Evolutionary conservation across 2,888 invertebrate species (phyloP).

Genomic region (Drosophila trichaetosa): DNA sequence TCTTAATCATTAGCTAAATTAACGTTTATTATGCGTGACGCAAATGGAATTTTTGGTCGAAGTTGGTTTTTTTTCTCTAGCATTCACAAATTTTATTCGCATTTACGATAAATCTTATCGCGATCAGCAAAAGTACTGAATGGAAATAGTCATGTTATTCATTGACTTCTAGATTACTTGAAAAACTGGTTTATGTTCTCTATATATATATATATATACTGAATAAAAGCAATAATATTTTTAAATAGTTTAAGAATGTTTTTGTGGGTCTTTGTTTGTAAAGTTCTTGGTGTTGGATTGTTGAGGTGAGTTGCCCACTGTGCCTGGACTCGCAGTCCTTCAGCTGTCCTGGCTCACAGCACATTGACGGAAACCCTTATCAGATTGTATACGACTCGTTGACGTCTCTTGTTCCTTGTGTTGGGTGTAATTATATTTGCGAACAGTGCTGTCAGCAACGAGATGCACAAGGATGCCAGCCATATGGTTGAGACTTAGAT

Average conservation of each 20-base stretch:
- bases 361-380: conserved; percentile 45
- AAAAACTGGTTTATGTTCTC: not conserved
- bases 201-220: not conserved
- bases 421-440: conserved; percentile 54
- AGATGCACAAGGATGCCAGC: conserved; percentile 16
- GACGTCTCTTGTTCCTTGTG: not conserved
- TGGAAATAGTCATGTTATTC: not conserved
- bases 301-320: not conserved
- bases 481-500: conserved; percentile 25
- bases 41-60: not conserved
- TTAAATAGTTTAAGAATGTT: not conserved
- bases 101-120: not conserved
- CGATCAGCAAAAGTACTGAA: not conserved
- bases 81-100: not conserved
- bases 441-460: conserved; percentile 41
- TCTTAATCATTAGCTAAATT: not conserved
- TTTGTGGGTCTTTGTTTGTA: not conserved
- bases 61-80: not conserved
- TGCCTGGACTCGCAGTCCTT: not conserved
- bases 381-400: conserved; percentile 33
- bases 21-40: not conserved
- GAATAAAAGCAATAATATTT: not conserved
- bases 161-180: not conserved
- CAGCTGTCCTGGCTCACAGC: not conserved
- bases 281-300: not conserved